Evolutionary conservation across 2,113 vertebrate species (phyloP), one percentile per base, ranked within the genome.

Genomic region (Lepidothrix coronata): DNA sequence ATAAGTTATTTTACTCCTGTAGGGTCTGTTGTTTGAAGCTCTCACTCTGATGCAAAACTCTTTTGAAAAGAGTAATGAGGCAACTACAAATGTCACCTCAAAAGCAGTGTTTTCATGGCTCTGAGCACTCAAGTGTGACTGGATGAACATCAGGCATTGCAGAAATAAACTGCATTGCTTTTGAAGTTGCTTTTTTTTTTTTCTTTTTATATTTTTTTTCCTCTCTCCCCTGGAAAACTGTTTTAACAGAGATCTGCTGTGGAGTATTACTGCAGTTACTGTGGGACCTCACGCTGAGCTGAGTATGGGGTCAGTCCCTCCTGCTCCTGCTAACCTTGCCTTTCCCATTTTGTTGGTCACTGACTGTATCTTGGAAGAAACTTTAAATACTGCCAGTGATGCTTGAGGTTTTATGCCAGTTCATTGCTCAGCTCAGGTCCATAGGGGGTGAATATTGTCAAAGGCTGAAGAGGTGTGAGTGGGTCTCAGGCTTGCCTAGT

Each of bases 41-140:
- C 88, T 96, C 95, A 95, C 97, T 97, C 96, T 98, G 98, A 98
- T 98, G 95, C 97, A 98, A 97, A 97, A 95, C 95, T 97, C 98
- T 97, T 98, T 98, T 97, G 97, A 96, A 97, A 97, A 98, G 98
- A 98, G 97, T 98, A 97, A 98, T 98, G 98, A 98, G 97, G 97
- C 97, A 97, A 90, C 97, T 95, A 82, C 97, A 96, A 96, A 97
- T 97, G 98, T 98, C 98, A 98, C 97, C 95, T 97, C 97, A 88
- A 41, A 97, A 98, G 96, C 94, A 90, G 93, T 67, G 55, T 97
- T 97, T 97, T 97, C 91, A 17, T 97, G 97, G 97, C 96, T 97
- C 97, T 97, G 93, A 95, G 97, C 96, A 85, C 95, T 96, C 97
- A 96, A 97, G 97, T 97, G 97, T 97, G 97, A 97, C 97, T 97